Evolutionary conservation across 1,140 invertebrate genomes (phyloP).

Genomic region (Drosophila malerkotliana): DNA sequence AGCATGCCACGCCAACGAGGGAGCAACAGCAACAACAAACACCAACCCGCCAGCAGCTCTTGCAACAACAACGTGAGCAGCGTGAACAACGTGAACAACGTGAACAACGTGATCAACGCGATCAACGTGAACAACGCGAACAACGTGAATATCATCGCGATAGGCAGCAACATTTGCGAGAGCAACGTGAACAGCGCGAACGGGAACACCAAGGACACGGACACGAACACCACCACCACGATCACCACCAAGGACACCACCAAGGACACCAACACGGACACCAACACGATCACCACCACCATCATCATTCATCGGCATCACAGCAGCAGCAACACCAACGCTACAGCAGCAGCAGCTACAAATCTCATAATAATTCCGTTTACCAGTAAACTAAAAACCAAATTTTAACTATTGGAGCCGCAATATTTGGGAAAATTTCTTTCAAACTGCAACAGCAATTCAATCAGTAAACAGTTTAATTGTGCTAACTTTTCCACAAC

Average conservation of each 20-base stretch:
- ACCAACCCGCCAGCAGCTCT: conserved; percentile 41
- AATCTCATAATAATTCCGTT: conserved; percentile 83
- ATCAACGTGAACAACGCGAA: conserved; percentile 48
- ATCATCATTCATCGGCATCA: conserved; percentile 53
- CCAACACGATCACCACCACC: conserved; percentile 37
- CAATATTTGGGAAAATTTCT: conserved; percentile 68
- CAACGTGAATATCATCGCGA: conserved; percentile 41
- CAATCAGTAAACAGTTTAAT: conserved; percentile 79
- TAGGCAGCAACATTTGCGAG: conserved; percentile 47
- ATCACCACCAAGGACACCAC: conserved; percentile 29
- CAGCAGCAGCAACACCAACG: conserved; percentile 66
- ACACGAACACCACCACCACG: conserved; percentile 20
- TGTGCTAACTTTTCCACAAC: conserved; percentile 64
- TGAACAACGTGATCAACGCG: conserved; percentile 30
- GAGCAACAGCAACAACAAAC: conserved; percentile 53
- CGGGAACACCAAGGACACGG: conserved; percentile 36
- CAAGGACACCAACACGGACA: conserved; percentile 39
- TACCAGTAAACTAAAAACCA: conserved; percentile 72
- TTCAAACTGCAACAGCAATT: conserved; percentile 61
- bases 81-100: conserved; percentile 36
- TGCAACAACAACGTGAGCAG: conserved; percentile 42
- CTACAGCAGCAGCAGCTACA: conserved; percentile 76
- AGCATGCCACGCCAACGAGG: conserved; percentile 60
- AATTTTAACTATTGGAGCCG: conserved; percentile 45
- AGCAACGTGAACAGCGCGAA: conserved; percentile 55